A percentile compares a stretch with the other conserved stretches of the same genome.
These are phyloP conservation scores for Drosophila austrosaltans DNA, from an alignment of 2,888 invertebrate genomes.

Conservation along the genomic window DNA sequence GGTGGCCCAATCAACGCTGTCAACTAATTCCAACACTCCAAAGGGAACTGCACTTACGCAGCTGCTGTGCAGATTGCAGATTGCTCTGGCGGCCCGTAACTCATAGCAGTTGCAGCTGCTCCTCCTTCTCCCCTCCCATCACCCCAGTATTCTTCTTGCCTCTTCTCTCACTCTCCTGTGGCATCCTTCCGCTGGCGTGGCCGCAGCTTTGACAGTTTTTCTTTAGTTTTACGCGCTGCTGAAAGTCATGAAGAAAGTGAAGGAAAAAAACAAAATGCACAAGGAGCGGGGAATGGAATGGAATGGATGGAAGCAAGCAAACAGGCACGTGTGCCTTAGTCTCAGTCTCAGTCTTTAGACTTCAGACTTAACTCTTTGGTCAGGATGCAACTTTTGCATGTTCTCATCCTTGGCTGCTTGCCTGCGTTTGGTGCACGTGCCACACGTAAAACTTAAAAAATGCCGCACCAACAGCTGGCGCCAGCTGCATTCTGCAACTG, in stretches of 20 bases:
- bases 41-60: slow-evolving; percentile 55
- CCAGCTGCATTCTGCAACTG: slow-evolving; percentile 55
- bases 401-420: slow-evolving; percentile 44
- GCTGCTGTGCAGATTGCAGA: slow-evolving; percentile 32
- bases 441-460: slow-evolving; percentile 78
- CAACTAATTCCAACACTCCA: slow-evolving; percentile 18
- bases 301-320: slow-evolving; percentile 27
- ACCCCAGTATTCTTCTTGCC: slow-evolving; percentile 21
- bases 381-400: slow-evolving; percentile 52
- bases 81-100: slow-evolving; percentile 15
- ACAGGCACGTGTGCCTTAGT: slow-evolving; percentile 53
- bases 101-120: slow-evolving; percentile 36
- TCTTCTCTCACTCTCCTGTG: background rate
- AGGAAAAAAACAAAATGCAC: slow-evolving; percentile 28
- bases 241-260: slow-evolving; percentile 56
- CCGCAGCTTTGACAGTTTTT: slow-evolving; percentile 62
- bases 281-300: slow-evolving; percentile 32
- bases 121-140: background rate
- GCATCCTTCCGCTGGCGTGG: slow-evolving; percentile 7
- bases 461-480: slow-evolving; percentile 68
- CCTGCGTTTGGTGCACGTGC: slow-evolving; percentile 70
- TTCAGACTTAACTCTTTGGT: slow-evolving; percentile 11
- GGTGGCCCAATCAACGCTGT: slow-evolving; percentile 37
- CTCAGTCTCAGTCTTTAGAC: slow-evolving; percentile 18
- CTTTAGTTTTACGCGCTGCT: slow-evolving; percentile 63